Evolutionary conservation across 2,797 vertebrate species (phyloP), one percentile per base, ranked within the genome.

Genomic region (Lagocephalus sceleratus): DNA sequence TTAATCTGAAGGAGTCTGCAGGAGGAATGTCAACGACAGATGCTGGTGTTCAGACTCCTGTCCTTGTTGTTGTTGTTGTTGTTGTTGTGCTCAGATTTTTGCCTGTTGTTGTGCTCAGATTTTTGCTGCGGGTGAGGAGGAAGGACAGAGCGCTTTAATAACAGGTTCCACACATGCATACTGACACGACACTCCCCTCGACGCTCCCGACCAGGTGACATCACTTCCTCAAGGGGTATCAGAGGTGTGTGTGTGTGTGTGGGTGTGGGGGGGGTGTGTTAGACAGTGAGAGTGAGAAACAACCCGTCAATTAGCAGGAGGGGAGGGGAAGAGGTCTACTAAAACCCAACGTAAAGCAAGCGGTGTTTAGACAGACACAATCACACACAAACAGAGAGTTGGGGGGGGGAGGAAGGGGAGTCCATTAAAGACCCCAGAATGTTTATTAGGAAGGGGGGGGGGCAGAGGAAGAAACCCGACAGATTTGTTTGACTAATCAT

Each of bases 141-240:
- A 63, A 42, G 17, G 32, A 35, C 32, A 19, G 17, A 59, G 52
- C 35, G 47, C 42, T 71, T 71, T 77, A 79, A 77, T 78, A 60
- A 76, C 47, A 76, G 69, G 53, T 40, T 60, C 48, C 25, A 60
- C 50, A 39, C 64, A 47, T 25, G 44, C 44, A 56, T 57, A 40
- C 43, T 73, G 53, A 19, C 48, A 56, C 16, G 29, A 23, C 0
- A 55, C 71, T 75, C 76, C 71, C 69, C 77, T 54, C 23, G 19
- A 79, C 85, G 79, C 73, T 87, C 79, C 48, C 61, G 55, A 71
- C 39, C 48, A 9, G 55, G 67, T 76, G 73, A 78, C 78, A 79
- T 78, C 81, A 79, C 71, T 73, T 75, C 69, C 63, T 20, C 0
- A 0, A 38, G 54, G 66, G 61, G 52, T 47, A 55, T 50, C n/a